Base-by-base conservation (phyloP, 1,140 invertebrate genomes). In the Brevipalpus yothersi region DNA sequence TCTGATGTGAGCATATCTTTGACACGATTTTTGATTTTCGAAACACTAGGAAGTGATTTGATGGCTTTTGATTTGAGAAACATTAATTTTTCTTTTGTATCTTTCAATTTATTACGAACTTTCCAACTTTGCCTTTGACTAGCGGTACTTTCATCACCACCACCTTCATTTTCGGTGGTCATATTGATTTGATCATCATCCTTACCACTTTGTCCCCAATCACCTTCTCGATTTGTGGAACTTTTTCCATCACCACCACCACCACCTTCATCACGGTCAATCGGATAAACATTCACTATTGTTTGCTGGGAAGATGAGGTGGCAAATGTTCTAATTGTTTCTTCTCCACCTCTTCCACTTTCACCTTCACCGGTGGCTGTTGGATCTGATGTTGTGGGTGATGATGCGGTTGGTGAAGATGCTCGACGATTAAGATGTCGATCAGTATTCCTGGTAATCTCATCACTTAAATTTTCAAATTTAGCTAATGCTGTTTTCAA, bases 1-100 rank as follows among this genome's bases (percentile, higher is more conserved):
- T 31, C 31, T 2, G 31, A 31, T 31, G 53, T 21, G 9, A 58
- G 8, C 12, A 58, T 21, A 13, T 58, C 58, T n/a, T 51, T 47
- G 1, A 58, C 43, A 23, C 41, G 23, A 19, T 3, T 47, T 45
- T 39, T 51, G 12, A 58, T 21, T 4, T 19, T 15, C 7, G 43
- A 39, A 11, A 58, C 49, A 12, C n/a, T 45, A 4, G 58, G 58
- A 17, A 58, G 31, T n/a, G 58, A 58, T 58, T 58, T 45, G 5
- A 58, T 12, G 12, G 58, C 58, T 58, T 58, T 58, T 3, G 43
- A 21, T 47, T 58, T 58, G 49, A 58, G 41, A 11, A 15, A 17
- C 13, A 41, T 31, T 43, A 58, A 49, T 31, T 58, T 58, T 2
- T 55, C 39, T 39, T 55, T 55, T 8, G 53, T 55, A 17, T 55